Percentiles rank a stretch among this genome's conserved stretches.
Conservation (phyloP, 2,797 vertebrate species). For the Crypturellus tataupa region DNA sequence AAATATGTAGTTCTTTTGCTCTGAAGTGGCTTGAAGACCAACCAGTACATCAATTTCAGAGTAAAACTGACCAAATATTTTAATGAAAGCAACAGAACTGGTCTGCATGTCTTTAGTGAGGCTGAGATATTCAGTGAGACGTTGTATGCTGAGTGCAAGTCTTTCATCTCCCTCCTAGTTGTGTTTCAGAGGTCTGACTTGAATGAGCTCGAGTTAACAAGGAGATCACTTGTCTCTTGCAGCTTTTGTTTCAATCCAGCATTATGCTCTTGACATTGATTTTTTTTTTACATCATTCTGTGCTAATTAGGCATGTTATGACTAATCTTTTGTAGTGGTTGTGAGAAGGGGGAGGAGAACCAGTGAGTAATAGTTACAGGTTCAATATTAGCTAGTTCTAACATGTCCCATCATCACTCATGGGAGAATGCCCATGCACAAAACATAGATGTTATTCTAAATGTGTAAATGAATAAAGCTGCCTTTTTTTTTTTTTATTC, state of each 20-base stretch:
- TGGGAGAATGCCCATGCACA: conserved; percentile 69
- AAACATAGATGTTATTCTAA: conserved; percentile 77
- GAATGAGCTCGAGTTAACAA: neutral
- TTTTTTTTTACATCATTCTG: conserved; percentile 80
- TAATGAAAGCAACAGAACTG: neutral
- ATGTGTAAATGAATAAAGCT: conserved; percentile 80
- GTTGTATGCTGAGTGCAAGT: neutral
- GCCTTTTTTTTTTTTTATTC: conserved; percentile 67
- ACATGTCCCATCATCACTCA: conserved; percentile 76
- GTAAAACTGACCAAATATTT: neutral
- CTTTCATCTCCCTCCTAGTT: neutral
- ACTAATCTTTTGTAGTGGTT: conserved; percentile 76
- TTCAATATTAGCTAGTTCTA: conserved; percentile 78
- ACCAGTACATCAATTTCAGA: neutral
- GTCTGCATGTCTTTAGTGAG: neutral
- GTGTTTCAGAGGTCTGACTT: neutral
- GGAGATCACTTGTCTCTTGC: neutral
- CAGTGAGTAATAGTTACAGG: conserved; percentile 51
- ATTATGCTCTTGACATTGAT: conserved; percentile 58
- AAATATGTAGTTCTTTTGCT: neutral
- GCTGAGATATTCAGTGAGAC: neutral
- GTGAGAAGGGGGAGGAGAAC: conserved; percentile 27
- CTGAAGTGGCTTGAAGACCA: neutral
- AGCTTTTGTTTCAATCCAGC: neutral
- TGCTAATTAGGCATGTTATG: conserved; percentile 74